Base-by-base conservation (phyloP, 2,797 vertebrate species). In the Cheirogaleus major region DNA sequence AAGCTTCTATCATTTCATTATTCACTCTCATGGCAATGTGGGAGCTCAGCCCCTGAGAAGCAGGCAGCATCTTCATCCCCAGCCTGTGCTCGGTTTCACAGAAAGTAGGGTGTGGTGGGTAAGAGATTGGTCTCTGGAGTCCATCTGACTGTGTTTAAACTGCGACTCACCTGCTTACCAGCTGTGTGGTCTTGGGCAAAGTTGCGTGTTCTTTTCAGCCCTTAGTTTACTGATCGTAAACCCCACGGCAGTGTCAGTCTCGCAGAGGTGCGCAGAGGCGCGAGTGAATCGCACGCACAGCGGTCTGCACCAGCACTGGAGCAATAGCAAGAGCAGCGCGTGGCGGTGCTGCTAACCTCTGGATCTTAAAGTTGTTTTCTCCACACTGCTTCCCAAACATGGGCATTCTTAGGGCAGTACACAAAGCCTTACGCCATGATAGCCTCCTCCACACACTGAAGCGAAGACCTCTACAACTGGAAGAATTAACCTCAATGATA, bases 41-140 rank as follows among this genome's bases (percentile, higher is more conserved):
- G 63, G n/a, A 41, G 20, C 3, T 27, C 14, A 35, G 20, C 35
- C 18, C 30, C 18, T 61, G 27, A 75, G 32, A 84, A 45, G 38
- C 0, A 0, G 35, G 27, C 12, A 73, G 17, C 8, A 38, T 32
- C 32, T 38, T 76, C 35, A 38, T 25, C 7, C 30, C 10, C 9
- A 15, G n/a, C 27, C 61, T 14, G 7, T 35, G 25, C 25, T 94
- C 45, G 9, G 3, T 48, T 80, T 70, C 43, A 18, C 30, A 70
- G 45, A 57, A 86, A 10, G 35, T 59, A 14, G 30, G 50, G 65
- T 55, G 9, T 7, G 17, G 35, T 2, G 7, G 50, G n/a, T 45
- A 55, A 35, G 10, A 6, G 38, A 6, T 55, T 32, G 32, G 1
- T 32, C 41, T 80, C 38, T 55, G 43, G 30, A 79, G 72, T 55